phyloP scores from a whole-genome alignment of 2,113 vertebrate species.

The Thunnus maccoyii region DNA sequence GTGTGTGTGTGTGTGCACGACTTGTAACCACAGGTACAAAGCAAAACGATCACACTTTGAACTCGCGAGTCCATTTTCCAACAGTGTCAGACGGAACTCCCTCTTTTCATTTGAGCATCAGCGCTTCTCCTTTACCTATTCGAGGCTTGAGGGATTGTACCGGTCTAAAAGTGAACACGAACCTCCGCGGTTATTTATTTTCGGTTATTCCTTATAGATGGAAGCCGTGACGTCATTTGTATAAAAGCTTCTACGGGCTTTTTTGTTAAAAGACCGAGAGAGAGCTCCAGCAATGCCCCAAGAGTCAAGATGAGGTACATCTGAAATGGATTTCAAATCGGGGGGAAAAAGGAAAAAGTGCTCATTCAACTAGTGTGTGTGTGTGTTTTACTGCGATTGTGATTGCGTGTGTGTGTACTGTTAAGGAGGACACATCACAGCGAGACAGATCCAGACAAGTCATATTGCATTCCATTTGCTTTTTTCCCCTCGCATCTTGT shows the following conservation, averaged over 20 bases:
- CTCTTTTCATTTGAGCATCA: slow-evolving; percentile 32
- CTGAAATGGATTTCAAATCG: slow-evolving; percentile 75
- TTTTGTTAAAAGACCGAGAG: slow-evolving; percentile 60
- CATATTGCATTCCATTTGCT: slow-evolving; percentile 68
- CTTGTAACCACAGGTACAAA: slow-evolving; percentile 54
- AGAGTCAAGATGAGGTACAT: slow-evolving; percentile 55
- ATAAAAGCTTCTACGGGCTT: slow-evolving; percentile 72
- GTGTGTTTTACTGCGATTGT: slow-evolving; percentile 18
- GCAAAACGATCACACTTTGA: slow-evolving; percentile 53
- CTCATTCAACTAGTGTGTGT: slow-evolving; percentile 73
- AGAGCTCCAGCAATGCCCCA: slow-evolving; percentile 53
- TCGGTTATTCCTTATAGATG: slow-evolving; percentile 37
- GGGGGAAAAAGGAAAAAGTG: slow-evolving; percentile 55
- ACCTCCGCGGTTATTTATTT: slow-evolving; percentile 32
- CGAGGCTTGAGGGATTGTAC: slow-evolving; percentile 8
- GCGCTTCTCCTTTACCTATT: slow-evolving; percentile 27
- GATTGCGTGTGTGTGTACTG: slow-evolving; percentile 36
- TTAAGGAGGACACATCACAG: slow-evolving; percentile 71
- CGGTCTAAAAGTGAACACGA: slow-evolving; percentile 12
- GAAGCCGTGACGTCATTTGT: slow-evolving; percentile 52
- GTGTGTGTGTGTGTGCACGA: neutral
- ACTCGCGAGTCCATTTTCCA: slow-evolving; percentile 38
- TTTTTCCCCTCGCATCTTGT: slow-evolving; percentile 35
- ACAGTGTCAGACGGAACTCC: slow-evolving; percentile 13
- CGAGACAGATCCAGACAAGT: slow-evolving; percentile 52